Base-by-base conservation (phyloP, 2,797 vertebrate genomes). In the Notoglanidium macrostoma region DNA sequence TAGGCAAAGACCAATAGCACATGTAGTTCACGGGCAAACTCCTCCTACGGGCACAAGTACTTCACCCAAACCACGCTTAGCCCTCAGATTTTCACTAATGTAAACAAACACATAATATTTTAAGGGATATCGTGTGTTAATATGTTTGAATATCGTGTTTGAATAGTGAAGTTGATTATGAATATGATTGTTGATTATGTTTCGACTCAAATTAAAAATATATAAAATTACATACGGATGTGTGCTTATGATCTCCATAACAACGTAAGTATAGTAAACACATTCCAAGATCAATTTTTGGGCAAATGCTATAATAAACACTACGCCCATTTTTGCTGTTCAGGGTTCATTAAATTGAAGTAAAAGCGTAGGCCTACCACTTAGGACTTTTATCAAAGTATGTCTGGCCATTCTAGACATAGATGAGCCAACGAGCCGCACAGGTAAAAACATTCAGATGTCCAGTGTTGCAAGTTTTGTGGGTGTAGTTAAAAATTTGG, bases 1-100 rank as follows among this genome's bases (percentile, higher is more conserved):
- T 54, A 79, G 29, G 10, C 54, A 57, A 11, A 79, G 21, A 57
- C 76, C 51, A 57, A 79, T 35, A 57, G 35, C 54, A 79, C 29
- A 35, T 21, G 17, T 57, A 17, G 76, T 79, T 79, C 29, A 57
- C 3, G 29, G 19, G 54, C 21, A 57, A 79, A 79, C 76, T 57
- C 76, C 76, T 57, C 76, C 54, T 54, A 79, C 35, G 40, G 57
- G 76, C 1, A 79, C 76, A 79, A 79, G 76, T 35, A 79, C 19
- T 77, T 77, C 26, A 54, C 54, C 49, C n/a, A 77, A 74, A 73
- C 40, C 7, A 40, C 2, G 5, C 2, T n/a, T 76, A 15, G 23
- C 46, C 12, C 23, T 76, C 73, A 76, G 49, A 32, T n/a, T 15
- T 55, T 54, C 46, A 51, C 73, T 49, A 51, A 29, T 3, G 26